Percentiles rank a stretch among this genome's conserved stretches.
These are phyloP conservation scores for Trichonephila clavata DNA, from an alignment of 1,140 invertebrate genomes.

Conservation along the genomic window DNA sequence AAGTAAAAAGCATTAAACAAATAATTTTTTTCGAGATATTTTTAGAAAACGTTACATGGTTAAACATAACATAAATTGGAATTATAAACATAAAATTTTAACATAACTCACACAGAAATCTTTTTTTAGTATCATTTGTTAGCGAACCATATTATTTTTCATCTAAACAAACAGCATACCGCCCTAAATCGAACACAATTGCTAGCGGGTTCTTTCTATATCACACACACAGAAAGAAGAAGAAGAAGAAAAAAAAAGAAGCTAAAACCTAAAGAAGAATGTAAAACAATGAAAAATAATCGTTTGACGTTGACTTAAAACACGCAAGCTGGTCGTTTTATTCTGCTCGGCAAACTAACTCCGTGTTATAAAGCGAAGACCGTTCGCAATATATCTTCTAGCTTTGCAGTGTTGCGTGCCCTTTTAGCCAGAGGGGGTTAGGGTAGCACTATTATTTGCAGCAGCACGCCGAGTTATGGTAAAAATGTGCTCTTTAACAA, in stretches of 20 bases:
- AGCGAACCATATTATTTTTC: not conserved
- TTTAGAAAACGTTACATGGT: too few relatives aligned
- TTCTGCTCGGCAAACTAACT: not conserved
- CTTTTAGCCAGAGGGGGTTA: not conserved
- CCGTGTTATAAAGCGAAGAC: not conserved
- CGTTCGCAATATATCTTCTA: not conserved
- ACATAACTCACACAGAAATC: too few relatives aligned
- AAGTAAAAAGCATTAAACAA: too few relatives aligned
- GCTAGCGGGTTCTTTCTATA: not conserved
- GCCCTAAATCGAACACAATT: not conserved
- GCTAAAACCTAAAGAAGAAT: not conserved
- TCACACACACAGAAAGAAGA: not conserved
- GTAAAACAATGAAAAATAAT: constrained; percentile 13
- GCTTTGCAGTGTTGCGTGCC: constrained; percentile 28
- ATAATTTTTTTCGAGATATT: too few relatives aligned
- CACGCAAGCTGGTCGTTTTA: not conserved
- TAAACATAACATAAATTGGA: too few relatives aligned
- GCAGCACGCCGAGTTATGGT: not conserved
- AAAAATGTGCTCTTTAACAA: constrained; percentile 1
- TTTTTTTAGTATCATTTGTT: not conserved
- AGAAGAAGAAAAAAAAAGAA: too few relatives aligned
- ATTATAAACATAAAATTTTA: too few relatives aligned
- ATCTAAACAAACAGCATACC: not conserved
- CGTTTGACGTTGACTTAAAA: not conserved
- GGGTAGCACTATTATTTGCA: constrained; percentile 27